Evolutionary conservation across 2,113 vertebrate genomes (phyloP), one percentile per base, ranked within the genome.

Genomic region (Pluvianellus socialis): DNA sequence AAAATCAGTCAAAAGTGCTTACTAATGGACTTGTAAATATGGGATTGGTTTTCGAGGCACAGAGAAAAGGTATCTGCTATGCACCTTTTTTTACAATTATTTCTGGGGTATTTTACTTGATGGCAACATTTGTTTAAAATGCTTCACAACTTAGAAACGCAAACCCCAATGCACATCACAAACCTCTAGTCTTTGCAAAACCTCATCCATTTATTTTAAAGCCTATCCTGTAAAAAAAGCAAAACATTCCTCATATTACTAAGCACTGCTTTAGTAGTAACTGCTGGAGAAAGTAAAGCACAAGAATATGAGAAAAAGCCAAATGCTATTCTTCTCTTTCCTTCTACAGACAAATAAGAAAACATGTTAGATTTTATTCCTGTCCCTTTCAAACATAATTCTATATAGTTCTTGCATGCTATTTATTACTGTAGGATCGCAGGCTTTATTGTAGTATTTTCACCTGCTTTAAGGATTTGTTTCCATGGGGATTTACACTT

Each of bases 401-500:
- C 42, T 40, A 23, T 32, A 47, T 3, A 24, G 47, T 49, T 59
- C 42, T 59, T 76, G n/a, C 30, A 73, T 21, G 18, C 8, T 38
- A n/a, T 28, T 70, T 61, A 49, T 65, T 88, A 62, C 38, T 19
- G 63, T 8, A 70, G 12, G 27, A 77, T 26, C 62, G 24, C 20
- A 75, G 38, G 30, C 8, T 42, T 90, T 21, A 61, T 2, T 63
- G 26, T 8, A 71, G 1, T 52, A 70, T 79, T 90, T 90, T 86
- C 67, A 83, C 9, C 30, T 63, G 27, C 52, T 13, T 12, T 15
- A 84, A 73, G 11, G n/a, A 72, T 30, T 79, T 72, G n/a, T 13
- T 61, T 81, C 35, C 42, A n/a, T 5, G 11, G 14, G 33, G 28
- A n/a, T 90, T 58, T 89, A 72, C 13, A 96, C 98, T 98, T 96